Evolutionary conservation across 2,888 invertebrate genomes (phyloP).

Genomic region (Cordilura impudica): DNA sequence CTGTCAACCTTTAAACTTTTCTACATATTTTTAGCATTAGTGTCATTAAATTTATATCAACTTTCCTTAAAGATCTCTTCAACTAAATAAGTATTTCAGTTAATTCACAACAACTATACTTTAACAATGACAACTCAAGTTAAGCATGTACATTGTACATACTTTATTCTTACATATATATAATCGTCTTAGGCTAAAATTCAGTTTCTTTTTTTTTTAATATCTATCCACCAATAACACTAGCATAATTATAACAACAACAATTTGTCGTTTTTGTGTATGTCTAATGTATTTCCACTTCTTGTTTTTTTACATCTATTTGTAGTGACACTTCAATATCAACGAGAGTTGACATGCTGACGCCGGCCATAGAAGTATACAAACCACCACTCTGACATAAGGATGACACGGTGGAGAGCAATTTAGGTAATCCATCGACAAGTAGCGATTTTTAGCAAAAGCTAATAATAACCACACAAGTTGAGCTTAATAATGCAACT

Average conservation of each 20-base stretch:
- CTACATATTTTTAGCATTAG: too few relatives aligned
- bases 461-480: slow-evolving; percentile 71
- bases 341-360: slow-evolving; percentile 83
- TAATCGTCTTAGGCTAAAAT: too few relatives aligned
- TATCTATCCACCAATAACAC: too few relatives aligned
- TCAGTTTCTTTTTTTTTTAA: too few relatives aligned
- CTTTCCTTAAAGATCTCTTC: too few relatives aligned
- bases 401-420: slow-evolving; percentile 79
- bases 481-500: slow-evolving; percentile 71
- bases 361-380: slow-evolving; percentile 79
- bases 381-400: slow-evolving; percentile 79
- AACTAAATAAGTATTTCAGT: too few relatives aligned
- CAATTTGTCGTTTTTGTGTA: background rate
- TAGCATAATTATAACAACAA: background rate
- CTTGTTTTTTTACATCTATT: slow-evolving; percentile 32
- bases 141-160: too few relatives aligned
- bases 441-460: slow-evolving; percentile 78
- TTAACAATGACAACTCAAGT: too few relatives aligned
- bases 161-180: too few relatives aligned
- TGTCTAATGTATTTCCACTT: background rate
- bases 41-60: too few relatives aligned
- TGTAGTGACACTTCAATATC: slow-evolving; percentile 85
- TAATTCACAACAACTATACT: too few relatives aligned
- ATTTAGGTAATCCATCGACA: slow-evolving; percentile 78
- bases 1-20: too few relatives aligned